These are phyloP conservation scores for Bembecia ichneumoniformis DNA, from an alignment of 2,888 invertebrate species.

Conservation along the genomic window DNA sequence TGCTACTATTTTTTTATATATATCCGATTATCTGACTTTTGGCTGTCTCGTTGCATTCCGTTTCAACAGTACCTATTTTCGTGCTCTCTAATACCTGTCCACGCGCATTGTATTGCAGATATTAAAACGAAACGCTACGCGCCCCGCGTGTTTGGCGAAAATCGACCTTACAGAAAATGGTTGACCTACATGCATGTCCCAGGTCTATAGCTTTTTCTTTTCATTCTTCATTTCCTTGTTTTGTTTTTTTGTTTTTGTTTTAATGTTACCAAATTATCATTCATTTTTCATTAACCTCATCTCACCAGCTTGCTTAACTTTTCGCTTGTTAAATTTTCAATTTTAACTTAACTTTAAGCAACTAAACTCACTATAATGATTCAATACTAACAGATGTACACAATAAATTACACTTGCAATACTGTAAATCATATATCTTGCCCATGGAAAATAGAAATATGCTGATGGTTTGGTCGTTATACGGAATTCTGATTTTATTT, in stretches of 20 bases:
- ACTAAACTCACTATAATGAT: neutral
- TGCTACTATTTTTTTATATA: neutral
- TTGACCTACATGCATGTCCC: slow-evolving; percentile 70
- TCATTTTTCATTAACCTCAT: neutral
- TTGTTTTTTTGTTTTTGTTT: too few species aligned
- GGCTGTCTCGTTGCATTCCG: neutral
- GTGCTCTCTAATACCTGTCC: slow-evolving; percentile 19
- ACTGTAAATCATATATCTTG: too few species aligned
- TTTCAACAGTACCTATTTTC: neutral
- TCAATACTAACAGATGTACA: too few species aligned
- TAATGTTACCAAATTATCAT: neutral
- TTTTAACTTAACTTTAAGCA: neutral
- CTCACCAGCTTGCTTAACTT: too few species aligned
- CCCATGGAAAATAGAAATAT: too few species aligned
- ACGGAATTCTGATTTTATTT: too few species aligned
- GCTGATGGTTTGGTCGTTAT: too few species aligned
- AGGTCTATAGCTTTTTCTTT: slow-evolving; percentile 62
- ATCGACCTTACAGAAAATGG: slow-evolving; percentile 66
- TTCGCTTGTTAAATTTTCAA: too few species aligned
- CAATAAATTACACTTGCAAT: too few species aligned
- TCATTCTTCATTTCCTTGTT: slow-evolving; percentile 19
- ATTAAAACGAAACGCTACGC: slow-evolving; percentile 51
- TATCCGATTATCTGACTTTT: neutral
- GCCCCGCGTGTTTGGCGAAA: slow-evolving; percentile 52
- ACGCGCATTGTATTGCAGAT: slow-evolving; percentile 60